A percentile compares a stretch with the other conserved stretches of the same genome.
These are phyloP conservation scores for Mesochorus sp. DNA, from an alignment of 2,888 invertebrate species.

Conservation along the genomic window DNA sequence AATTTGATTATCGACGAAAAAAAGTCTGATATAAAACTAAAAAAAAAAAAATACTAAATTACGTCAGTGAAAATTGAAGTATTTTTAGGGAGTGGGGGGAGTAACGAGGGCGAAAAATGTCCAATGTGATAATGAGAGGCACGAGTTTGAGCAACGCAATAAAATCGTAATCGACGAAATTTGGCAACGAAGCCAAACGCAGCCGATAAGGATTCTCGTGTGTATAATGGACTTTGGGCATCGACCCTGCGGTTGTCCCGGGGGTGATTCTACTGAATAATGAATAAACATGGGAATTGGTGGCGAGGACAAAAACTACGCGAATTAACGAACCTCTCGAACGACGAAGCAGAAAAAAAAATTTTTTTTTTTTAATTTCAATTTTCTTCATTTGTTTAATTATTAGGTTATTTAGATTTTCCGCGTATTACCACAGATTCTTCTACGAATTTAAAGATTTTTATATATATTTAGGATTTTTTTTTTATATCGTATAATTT, in stretches of 20 bases:
- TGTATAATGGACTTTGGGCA: slow-evolving; percentile 53
- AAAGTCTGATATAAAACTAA: no score
- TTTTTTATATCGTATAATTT: no score
- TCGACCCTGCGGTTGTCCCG: slow-evolving; percentile 17
- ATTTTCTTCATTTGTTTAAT: no score
- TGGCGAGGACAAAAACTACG: background rate
- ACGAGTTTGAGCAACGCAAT: slow-evolving; percentile 40
- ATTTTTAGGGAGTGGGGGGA: background rate
- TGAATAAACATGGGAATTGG: slow-evolving; percentile 18
- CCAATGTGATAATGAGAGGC: slow-evolving; percentile 9
- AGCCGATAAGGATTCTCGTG: slow-evolving; percentile 49
- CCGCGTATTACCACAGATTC: no score
- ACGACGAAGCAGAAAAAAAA: background rate
- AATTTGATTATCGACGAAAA: no score
- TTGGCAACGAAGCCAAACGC: slow-evolving; percentile 54
- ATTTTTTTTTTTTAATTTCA: no score
- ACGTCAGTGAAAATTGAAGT: no score
- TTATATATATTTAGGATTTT: no score
- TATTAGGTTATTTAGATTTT: no score
- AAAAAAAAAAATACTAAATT: no score
- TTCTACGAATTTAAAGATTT: no score
- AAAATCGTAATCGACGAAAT: slow-evolving; percentile 58
- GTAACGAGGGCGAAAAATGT: slow-evolving; percentile 7
- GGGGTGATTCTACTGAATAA: slow-evolving; percentile 44
- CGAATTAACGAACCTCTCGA: background rate